A percentile compares a stretch with the other conserved stretches of the same genome.
These are phyloP conservation scores for Heliconius sara DNA, from an alignment of 2,888 invertebrate genomes.

Conservation along the genomic window DNA sequence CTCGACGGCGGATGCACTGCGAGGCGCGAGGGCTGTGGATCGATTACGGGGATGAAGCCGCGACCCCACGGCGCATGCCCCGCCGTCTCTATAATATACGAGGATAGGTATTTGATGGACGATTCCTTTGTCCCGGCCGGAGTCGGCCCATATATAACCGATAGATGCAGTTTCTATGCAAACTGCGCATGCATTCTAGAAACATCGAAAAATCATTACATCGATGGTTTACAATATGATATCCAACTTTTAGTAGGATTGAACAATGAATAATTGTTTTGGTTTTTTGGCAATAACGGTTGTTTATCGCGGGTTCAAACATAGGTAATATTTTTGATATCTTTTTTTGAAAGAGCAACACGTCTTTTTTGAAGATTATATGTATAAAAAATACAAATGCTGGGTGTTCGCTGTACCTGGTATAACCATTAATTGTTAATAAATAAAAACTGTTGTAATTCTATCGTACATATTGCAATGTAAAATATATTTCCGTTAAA, in stretches of 20 bases:
- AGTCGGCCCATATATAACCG: not conserved
- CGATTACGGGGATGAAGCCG: constrained; percentile 17
- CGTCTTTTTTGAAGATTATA: too few species aligned
- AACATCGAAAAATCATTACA: constrained; percentile 15
- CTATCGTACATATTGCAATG: not conserved
- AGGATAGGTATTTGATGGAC: not conserved
- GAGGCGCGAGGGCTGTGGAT: constrained; percentile 16
- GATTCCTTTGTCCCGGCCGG: constrained; percentile 12
- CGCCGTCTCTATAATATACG: not conserved
- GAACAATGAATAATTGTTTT: not conserved
- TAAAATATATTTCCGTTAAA: too few species aligned
- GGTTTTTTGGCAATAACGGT: not conserved
- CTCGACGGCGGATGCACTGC: constrained; percentile 1
- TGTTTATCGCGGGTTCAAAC: not conserved
- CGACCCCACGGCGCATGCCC: constrained; percentile 16
- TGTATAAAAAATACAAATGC: too few species aligned
- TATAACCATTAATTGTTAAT: too few species aligned
- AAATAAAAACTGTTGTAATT: not conserved
- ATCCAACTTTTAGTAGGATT: not conserved
- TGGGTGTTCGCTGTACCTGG: too few species aligned
- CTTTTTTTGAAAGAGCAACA: too few species aligned
- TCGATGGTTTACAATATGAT: not conserved
- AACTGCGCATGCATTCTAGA: constrained; percentile 19
- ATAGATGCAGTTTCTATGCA: constrained; percentile 19
- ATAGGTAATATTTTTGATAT: not conserved